These are phyloP conservation scores for Drosophila macrospina DNA, from an alignment of 2,888 invertebrate species.

Conservation along the genomic window DNA sequence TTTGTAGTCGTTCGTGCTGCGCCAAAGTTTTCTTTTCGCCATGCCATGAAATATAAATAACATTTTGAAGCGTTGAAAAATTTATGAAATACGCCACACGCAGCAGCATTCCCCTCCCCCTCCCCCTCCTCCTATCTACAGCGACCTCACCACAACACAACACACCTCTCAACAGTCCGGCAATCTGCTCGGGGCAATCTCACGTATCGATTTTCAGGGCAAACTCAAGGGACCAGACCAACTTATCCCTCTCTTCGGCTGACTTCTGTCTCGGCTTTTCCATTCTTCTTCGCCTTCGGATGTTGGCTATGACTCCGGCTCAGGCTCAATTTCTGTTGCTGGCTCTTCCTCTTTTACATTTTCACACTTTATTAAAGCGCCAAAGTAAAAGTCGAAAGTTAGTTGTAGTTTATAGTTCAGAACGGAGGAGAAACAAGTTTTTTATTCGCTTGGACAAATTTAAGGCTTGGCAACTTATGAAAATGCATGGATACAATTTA, in stretches of 20 bases:
- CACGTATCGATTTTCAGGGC: slow-evolving; percentile 75
- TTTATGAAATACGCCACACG: slow-evolving; percentile 76
- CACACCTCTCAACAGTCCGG: slow-evolving; percentile 16
- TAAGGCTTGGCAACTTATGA: slow-evolving; percentile 61
- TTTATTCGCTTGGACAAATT: slow-evolving; percentile 38
- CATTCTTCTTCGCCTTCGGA: slow-evolving; percentile 9
- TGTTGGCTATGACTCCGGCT: neutral
- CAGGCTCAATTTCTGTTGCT: neutral
- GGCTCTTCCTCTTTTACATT: slow-evolving; percentile 56
- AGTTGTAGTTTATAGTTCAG: slow-evolving; percentile 68
- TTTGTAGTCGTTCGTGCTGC: slow-evolving; percentile 79
- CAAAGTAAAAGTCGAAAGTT: slow-evolving; percentile 75
- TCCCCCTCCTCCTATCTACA: neutral
- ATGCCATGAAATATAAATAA: slow-evolving; percentile 81
- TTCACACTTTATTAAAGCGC: slow-evolving; percentile 80
- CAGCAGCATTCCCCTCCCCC: slow-evolving; percentile 25
- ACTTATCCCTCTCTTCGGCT: slow-evolving; percentile 33
- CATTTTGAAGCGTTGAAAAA: slow-evolving; percentile 79
- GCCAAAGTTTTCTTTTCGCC: slow-evolving; percentile 74
- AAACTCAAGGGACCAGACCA: slow-evolving; percentile 48
- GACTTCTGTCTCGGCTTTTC: slow-evolving; percentile 16
- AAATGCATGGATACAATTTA: slow-evolving; percentile 50
- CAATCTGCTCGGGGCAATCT: slow-evolving; percentile 54
- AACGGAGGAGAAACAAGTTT: slow-evolving; percentile 19
- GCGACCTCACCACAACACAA: neutral